Evolutionary conservation across 2,113 vertebrate species (phyloP), one percentile per base, ranked within the genome.

Genomic region (Hoplias malabaricus): DNA sequence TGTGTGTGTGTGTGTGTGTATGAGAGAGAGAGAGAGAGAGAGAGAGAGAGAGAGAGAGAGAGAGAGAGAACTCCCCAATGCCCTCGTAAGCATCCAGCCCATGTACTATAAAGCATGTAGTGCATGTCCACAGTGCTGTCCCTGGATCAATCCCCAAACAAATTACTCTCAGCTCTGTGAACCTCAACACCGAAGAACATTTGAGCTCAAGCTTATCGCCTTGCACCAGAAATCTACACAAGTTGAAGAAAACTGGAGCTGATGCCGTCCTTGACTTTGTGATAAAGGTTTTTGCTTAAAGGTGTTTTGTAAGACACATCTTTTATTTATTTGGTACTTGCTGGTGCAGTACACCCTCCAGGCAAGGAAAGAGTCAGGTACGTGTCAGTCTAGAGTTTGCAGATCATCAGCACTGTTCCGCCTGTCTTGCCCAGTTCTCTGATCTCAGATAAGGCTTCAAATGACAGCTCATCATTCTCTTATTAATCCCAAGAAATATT

Each of bases 1-100:
- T 38, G 21, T 53, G 73, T 88, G 80, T 84, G n/a, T 19, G 53
- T 73, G 80, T 82, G 67, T 70, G 62, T 88, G 81, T 84, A 16
- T 31, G n/a, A n/a, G n/a, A n/a, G n/a, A n/a, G n/a, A n/a, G n/a
- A n/a, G n/a, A n/a, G n/a, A n/a, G n/a, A n/a, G n/a, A n/a, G n/a
- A n/a, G n/a, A n/a, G n/a, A n/a, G n/a, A n/a, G n/a, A n/a, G n/a
- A n/a, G n/a, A n/a, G n/a, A n/a, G n/a, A n/a, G n/a, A n/a, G n/a
- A n/a, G n/a, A n/a, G n/a, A n/a, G n/a, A n/a, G n/a, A n/a, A 34
- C 25, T 59, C 33, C 65, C 36, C 0, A 2, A 69, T 63, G 75
- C 21, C 57, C 70, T 59, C 19, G 40, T 77, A 21, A 59, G 53
- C 38, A 43, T 29, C 6, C 33, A 43, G 42, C 27, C 33, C 5